Evolutionary conservation across 2,797 vertebrate genomes (phyloP).

Genomic region (Rhinella marina): DNA sequence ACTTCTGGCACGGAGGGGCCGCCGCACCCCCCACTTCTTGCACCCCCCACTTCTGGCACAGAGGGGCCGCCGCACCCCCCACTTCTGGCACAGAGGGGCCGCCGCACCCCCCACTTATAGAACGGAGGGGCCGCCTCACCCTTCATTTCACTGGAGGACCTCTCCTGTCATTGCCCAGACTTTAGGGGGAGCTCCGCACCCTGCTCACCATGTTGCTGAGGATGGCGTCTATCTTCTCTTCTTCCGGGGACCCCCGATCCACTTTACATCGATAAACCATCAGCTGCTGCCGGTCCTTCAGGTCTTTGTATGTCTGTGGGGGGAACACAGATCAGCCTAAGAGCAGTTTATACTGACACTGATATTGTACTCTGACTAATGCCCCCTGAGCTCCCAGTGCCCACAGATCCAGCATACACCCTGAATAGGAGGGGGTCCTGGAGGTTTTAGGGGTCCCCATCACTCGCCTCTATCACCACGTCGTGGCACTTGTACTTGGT

Average conservation of each 20-base stretch:
- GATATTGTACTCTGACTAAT: too few relatives aligned
- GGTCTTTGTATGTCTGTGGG: constrained; percentile 85
- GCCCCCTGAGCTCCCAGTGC: too few relatives aligned
- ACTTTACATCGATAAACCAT: constrained; percentile 85
- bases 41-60: too few relatives aligned
- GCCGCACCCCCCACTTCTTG: too few relatives aligned
- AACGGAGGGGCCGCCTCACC: not conserved
- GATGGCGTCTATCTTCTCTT: constrained; percentile 85
- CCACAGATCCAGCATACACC: too few relatives aligned
- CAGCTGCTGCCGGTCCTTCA: constrained; percentile 91
- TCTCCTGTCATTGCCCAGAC: too few relatives aligned
- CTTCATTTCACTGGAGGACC: too few relatives aligned
- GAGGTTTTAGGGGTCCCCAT: not conserved
- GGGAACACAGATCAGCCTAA: constrained; percentile 15
- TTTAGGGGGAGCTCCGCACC: not conserved
- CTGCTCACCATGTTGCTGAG: constrained; percentile 81
- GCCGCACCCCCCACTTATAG: too few relatives aligned
- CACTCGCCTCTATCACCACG: constrained; percentile 89
- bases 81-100: too few relatives aligned
- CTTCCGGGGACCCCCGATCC: constrained; percentile 82
- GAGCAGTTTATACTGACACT: not conserved
- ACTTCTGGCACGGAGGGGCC: too few relatives aligned
- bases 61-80: too few relatives aligned
- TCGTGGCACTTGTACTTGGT: constrained; percentile 96
- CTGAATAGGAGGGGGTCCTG: too few relatives aligned